Evolutionary conservation across 2,797 vertebrate species (phyloP).

Genomic region (Gila robusta): DNA sequence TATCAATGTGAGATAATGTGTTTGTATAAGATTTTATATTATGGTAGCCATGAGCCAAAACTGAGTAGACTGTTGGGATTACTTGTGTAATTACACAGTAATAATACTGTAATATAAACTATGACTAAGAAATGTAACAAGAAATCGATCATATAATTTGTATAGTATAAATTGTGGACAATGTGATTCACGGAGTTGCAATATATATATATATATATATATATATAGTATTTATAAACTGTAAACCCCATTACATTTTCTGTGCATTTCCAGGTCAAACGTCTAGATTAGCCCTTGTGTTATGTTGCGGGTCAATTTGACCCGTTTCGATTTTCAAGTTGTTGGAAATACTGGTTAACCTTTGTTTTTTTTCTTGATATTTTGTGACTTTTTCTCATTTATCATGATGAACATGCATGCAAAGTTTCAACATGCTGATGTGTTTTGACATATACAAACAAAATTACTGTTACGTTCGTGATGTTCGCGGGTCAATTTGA

Average conservation of each 20-base stretch:
- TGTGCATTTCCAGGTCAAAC: slow-evolving; percentile 1
- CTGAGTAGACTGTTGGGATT: background rate
- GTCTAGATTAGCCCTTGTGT: no score
- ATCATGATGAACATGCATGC: no score
- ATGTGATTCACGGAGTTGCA: background rate
- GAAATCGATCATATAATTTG: background rate
- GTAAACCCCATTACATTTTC: background rate
- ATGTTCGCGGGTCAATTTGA: no score
- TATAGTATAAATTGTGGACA: background rate
- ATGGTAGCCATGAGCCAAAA: background rate
- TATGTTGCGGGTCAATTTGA: no score
- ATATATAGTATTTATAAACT: no score
- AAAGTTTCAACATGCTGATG: no score
- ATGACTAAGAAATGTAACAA: background rate
- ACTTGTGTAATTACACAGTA: background rate
- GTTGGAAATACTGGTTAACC: no score
- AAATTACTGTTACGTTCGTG: no score
- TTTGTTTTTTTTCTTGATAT: no score
- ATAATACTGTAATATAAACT: slow-evolving; percentile 4
- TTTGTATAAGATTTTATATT: background rate
- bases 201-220: background rate
- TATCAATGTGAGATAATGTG: background rate
- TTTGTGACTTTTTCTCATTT: no score
- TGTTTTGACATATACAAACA: no score
- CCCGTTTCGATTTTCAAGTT: no score